These are phyloP conservation scores for Hedychridium roseum DNA, from an alignment of 2,888 invertebrate species.

Conservation along the genomic window DNA sequence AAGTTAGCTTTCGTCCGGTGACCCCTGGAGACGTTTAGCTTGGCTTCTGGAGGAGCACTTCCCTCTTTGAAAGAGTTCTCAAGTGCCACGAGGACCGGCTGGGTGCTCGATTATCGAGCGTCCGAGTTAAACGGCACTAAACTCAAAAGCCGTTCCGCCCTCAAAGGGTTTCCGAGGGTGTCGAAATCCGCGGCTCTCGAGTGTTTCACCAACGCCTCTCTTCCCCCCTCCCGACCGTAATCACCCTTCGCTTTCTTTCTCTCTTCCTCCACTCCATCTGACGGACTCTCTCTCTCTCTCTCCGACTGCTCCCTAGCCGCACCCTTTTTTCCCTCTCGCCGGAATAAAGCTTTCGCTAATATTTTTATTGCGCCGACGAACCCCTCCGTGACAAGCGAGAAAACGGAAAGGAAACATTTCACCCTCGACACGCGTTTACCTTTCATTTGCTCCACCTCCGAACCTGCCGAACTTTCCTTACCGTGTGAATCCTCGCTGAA, in stretches of 20 bases:
- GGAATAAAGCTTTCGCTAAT: constrained; percentile 17
- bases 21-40: constrained; percentile 5
- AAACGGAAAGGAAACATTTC: not conserved
- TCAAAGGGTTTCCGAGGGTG: constrained; percentile 30
- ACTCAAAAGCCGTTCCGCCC: constrained; percentile 29
- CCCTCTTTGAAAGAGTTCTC: constrained; percentile 12
- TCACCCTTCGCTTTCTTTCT: not conserved
- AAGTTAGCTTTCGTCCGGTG: not conserved
- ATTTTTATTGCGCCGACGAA: constrained; percentile 21
- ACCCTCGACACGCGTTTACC: too few relatives aligned
- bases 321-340: constrained; percentile 15
- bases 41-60: too few relatives aligned
- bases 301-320: constrained; percentile 4
- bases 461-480: too few relatives aligned
- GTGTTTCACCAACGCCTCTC: constrained; percentile 29
- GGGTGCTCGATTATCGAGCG: constrained; percentile 30
- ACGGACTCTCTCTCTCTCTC: constrained; percentile 9
- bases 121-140: constrained; percentile 32
- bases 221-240: constrained; percentile 1
- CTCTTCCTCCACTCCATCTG: constrained; percentile 1
- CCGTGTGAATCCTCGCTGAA: too few relatives aligned
- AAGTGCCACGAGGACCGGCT: constrained; percentile 16
- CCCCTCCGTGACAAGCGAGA: constrained; percentile 6
- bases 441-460: too few relatives aligned
- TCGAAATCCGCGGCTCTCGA: constrained; percentile 29